These are phyloP conservation scores for Thecocarcelia acutangulata DNA, from an alignment of 2,888 invertebrate genomes.

Conservation along the genomic window DNA sequence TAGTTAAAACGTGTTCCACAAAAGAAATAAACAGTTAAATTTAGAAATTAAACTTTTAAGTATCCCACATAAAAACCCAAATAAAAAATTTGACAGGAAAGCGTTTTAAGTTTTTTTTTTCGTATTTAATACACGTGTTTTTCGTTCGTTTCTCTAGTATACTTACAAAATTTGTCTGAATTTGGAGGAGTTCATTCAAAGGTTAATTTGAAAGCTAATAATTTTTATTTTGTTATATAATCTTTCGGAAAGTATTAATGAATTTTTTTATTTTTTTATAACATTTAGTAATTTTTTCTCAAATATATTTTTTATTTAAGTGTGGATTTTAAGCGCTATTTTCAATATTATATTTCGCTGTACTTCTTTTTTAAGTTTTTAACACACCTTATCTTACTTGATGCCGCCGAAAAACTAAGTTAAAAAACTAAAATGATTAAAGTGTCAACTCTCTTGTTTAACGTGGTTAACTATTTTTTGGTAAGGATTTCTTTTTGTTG, in stretches of 20 bases:
- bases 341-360: slow-evolving; percentile 18
- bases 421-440: slow-evolving; percentile 35
- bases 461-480: slow-evolving; percentile 34
- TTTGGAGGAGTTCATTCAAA: slow-evolving; percentile 1
- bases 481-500: slow-evolving; percentile 39
- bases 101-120: too few relatives aligned
- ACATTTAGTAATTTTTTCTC: neutral
- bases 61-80: neutral
- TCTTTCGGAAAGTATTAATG: slow-evolving; percentile 7
- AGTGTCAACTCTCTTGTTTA: slow-evolving; percentile 19
- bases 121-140: slow-evolving; percentile 41
- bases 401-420: slow-evolving; percentile 68
- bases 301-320: slow-evolving; percentile 19
- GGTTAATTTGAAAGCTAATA: neutral
- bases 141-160: slow-evolving; percentile 1
- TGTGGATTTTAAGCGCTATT: neutral
- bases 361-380: slow-evolving; percentile 8
- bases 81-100: too few relatives aligned
- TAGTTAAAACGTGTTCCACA: neutral
- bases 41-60: neutral
- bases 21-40: neutral
- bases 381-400: slow-evolving; percentile 65
- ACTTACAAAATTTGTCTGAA: slow-evolving; percentile 52
- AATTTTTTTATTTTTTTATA: neutral
- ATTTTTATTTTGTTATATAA: slow-evolving; percentile 48